Base-by-base conservation (phyloP, 2,888 invertebrate genomes). In the Drosophila multiciliata region DNA sequence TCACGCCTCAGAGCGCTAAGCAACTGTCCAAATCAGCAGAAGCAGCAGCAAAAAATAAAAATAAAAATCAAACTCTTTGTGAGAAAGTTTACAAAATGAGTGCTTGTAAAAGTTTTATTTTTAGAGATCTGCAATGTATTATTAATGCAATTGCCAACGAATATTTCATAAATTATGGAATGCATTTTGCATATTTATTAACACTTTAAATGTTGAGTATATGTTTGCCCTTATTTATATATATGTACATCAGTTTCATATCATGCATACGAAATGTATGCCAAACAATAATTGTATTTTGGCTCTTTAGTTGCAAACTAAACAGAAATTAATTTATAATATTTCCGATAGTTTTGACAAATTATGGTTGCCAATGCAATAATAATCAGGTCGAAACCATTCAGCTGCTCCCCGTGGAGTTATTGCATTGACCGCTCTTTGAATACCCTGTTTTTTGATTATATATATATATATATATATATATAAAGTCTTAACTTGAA, bases 301-400 rank as follows among this genome's bases (percentile, higher is more conserved):
- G 50, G 50, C 59, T 45, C 45, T 57, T 62, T 36, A 32, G 60
- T 50, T 38, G 61, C 42, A 61, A 52, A n/a, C 69, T 33, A 49
- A 66, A 72, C 53, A 42, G 63, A 63, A 82, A 89, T 81, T 73
- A 69, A 79, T 86, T 88, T 79, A 79, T 86, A 90, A 90, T 75
- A 84, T 81, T 73, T 71, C 53, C 75, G 83, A 90, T 88, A 88
- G 90, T 90, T 88, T 85, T 70, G 61, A 90, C 86, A 90, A 90
- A 87, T 90, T 90, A 85, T 79, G 73, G 72, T 69, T 66, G 82
- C 79, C 74, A 86, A 83, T 83, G 69, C 72, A 75, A 83, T 76
- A 61, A 12, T 38, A 62, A 57, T 58, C 59, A 53, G 48, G 48
- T 54, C 23, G 35, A 38, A 57, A 42, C 48, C 49, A 45, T 26